Conservation (phyloP, 2,888 invertebrate species). For the Cheilosia variabilis region DNA sequence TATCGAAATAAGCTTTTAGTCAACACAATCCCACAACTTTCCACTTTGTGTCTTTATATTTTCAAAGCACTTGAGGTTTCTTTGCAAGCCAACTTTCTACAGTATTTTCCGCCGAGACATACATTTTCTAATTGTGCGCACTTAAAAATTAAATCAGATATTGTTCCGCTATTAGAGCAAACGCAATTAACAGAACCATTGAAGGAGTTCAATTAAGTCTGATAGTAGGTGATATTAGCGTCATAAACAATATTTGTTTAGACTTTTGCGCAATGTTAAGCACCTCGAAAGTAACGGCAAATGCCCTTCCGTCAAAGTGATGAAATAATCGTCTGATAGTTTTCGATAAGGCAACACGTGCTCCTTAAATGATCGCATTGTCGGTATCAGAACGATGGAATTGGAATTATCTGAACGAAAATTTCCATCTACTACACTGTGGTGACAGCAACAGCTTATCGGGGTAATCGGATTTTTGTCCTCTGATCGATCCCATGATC, state of each 20-base stretch:
- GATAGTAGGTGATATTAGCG: background rate
- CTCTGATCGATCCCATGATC: too few relatives aligned
- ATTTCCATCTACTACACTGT: background rate
- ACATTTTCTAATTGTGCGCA: background rate
- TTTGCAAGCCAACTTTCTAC: background rate
- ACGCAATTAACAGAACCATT: background rate
- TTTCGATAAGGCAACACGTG: background rate
- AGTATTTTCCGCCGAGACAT: background rate
- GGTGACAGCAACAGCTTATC: too few relatives aligned
- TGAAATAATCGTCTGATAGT: background rate
- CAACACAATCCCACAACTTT: too few relatives aligned
- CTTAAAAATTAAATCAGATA: background rate
- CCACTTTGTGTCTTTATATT: too few relatives aligned
- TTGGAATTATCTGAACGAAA: background rate
- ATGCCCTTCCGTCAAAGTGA: background rate
- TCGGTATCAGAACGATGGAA: background rate
- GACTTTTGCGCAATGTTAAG: too few relatives aligned
- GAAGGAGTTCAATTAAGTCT: constrained; percentile 3
- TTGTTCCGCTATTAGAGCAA: background rate
- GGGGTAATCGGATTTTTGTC: too few relatives aligned
- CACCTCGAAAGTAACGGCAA: too few relatives aligned
- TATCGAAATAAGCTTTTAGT: too few relatives aligned
- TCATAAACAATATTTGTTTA: background rate
- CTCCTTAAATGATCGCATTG: background rate
- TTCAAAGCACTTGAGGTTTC: background rate